Evolutionary conservation across 2,113 vertebrate genomes (phyloP).

Genomic region (Oryzias curvinotus): DNA sequence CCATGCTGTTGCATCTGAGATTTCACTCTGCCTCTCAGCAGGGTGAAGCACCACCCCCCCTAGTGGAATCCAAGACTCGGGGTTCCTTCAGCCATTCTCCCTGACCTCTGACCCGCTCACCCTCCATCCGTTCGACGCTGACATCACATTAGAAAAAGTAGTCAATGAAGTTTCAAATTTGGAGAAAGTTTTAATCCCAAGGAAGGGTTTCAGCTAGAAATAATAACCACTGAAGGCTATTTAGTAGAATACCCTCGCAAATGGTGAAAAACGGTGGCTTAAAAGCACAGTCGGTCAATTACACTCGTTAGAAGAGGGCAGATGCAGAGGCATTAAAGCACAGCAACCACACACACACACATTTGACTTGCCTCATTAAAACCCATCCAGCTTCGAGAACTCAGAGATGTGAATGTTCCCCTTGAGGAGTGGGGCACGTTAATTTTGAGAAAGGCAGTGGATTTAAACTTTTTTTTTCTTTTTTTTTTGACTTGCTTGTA

Average conservation of each 20-base stretch:
- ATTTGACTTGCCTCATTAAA: slow-evolving; percentile 81
- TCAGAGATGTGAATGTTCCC: slow-evolving; percentile 77
- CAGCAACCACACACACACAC: slow-evolving; percentile 40
- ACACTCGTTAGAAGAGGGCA: slow-evolving; percentile 74
- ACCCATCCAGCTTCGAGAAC: slow-evolving; percentile 76
- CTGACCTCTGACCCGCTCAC: slow-evolving; percentile 55
- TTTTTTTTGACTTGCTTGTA: slow-evolving; percentile 69
- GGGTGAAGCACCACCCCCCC: slow-evolving; percentile 46
- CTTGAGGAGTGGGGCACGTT: slow-evolving; percentile 71
- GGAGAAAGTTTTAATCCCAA: slow-evolving; percentile 70
- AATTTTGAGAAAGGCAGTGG: slow-evolving; percentile 75
- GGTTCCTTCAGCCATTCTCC: slow-evolving; percentile 48
- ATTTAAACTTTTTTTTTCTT: slow-evolving; percentile 56
- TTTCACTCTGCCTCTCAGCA: slow-evolving; percentile 66
- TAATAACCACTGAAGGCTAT: slow-evolving; percentile 79
- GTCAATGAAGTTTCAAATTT: slow-evolving; percentile 55
- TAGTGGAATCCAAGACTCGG: slow-evolving; percentile 49
- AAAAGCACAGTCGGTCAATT: slow-evolving; percentile 76
- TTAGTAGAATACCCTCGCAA: slow-evolving; percentile 65
- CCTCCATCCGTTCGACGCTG: slow-evolving; percentile 52
- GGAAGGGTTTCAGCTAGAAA: slow-evolving; percentile 66
- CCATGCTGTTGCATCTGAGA: slow-evolving; percentile 64
- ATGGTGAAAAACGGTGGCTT: slow-evolving; percentile 63
- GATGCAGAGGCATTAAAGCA: slow-evolving; percentile 61
- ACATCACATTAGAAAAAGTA: slow-evolving; percentile 33